A percentile compares a stretch with the other conserved stretches of the same genome.
Evolutionary conservation across 2,888 invertebrate species (phyloP).

Genomic region (Eubasilissa splendida): DNA sequence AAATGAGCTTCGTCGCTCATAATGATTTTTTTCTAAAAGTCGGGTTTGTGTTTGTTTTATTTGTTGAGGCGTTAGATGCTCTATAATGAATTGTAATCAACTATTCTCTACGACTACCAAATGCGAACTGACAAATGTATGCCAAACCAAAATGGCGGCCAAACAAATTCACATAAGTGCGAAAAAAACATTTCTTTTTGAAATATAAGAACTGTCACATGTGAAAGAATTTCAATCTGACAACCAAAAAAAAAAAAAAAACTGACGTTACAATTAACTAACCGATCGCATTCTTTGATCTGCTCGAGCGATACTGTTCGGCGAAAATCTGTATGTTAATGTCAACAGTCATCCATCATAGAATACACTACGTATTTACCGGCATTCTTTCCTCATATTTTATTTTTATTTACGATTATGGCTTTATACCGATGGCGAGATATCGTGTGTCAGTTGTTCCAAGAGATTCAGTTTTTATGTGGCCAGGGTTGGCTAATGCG

Average conservation of each 20-base stretch:
- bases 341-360: not conserved
- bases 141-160: too few relatives aligned
- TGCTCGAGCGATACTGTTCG: slow-evolving; percentile 1
- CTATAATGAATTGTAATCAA: too few relatives aligned
- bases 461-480: too few relatives aligned
- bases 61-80: too few relatives aligned
- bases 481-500: too few relatives aligned
- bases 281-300: not conserved
- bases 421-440: not conserved
- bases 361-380: not conserved
- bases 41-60: too few relatives aligned
- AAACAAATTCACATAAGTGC: not conserved
- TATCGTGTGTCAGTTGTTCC: not conserved
- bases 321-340: not conserved
- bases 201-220: slow-evolving; percentile 16
- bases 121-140: too few relatives aligned
- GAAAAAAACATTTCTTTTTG: slow-evolving; percentile 1
- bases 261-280: not conserved
- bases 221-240: not conserved
- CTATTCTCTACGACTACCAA: too few relatives aligned
- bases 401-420: not conserved
- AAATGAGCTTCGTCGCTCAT: too few relatives aligned
- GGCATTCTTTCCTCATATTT: not conserved
- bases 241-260: not conserved
- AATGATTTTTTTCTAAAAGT: too few relatives aligned